Conservation (phyloP, 2,888 invertebrate species). For the Pseudococcus viburni region DNA sequence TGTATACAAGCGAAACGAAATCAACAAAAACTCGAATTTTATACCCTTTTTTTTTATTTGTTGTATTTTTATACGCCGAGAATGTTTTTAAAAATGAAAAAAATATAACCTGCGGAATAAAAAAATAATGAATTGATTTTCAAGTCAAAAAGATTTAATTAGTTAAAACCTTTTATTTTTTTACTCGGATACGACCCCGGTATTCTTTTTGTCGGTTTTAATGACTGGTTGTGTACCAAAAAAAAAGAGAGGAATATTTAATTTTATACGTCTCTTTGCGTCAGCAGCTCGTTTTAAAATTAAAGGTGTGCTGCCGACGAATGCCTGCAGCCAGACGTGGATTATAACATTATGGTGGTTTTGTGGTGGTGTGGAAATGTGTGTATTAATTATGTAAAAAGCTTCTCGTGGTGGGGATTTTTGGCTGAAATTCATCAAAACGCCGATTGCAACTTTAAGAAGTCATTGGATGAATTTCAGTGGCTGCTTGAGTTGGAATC, state of each 20-base stretch:
- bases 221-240: background rate
- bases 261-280: background rate
- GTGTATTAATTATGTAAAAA: constrained; percentile 11
- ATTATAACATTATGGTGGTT: background rate
- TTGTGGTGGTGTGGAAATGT: background rate
- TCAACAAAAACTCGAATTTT: background rate
- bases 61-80: background rate
- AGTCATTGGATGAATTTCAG: too few species aligned
- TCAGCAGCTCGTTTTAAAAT: constrained; percentile 4
- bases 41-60: background rate
- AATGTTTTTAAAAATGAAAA: background rate
- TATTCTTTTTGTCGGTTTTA: constrained; percentile 9
- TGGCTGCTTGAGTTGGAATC: too few species aligned
- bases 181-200: background rate
- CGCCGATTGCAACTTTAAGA: background rate
- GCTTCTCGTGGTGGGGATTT: background rate
- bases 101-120: constrained; percentile 3
- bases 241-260: background rate
- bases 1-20: background rate
- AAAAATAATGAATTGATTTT: constrained; percentile 13
- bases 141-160: constrained; percentile 15
- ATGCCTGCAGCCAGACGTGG: background rate
- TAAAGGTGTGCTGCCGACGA: background rate
- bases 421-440: background rate
- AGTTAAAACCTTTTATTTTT: constrained; percentile 26